Evolutionary conservation across 1,140 invertebrate genomes (phyloP).

Genomic region (Colletes gigas): DNA sequence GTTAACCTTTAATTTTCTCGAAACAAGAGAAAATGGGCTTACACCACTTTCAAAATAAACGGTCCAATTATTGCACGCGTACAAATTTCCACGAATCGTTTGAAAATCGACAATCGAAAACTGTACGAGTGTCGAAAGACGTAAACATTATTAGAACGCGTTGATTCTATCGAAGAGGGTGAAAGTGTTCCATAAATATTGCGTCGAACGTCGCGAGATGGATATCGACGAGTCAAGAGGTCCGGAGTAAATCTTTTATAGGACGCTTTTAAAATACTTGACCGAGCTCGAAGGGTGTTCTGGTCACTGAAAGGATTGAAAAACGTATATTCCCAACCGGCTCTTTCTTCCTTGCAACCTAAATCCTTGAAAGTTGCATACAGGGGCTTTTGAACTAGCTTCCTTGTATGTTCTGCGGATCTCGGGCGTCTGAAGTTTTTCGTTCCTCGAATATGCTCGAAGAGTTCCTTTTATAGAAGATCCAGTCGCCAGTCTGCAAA

Average conservation of each 20-base stretch:
- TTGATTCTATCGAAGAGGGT: too few relatives aligned
- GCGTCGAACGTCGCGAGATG: background rate
- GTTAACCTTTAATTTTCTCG: too few relatives aligned
- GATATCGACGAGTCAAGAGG: background rate
- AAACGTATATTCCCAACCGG: slow-evolving; percentile 2
- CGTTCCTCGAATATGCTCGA: background rate
- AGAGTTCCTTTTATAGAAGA: background rate
- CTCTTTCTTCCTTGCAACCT: slow-evolving; percentile 7
- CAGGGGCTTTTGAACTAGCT: background rate
- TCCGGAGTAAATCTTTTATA: too few relatives aligned
- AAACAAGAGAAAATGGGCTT: too few relatives aligned
- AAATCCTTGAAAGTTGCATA: slow-evolving; percentile 31
- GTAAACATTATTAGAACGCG: too few relatives aligned
- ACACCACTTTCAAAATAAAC: too few relatives aligned
- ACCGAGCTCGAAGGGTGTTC: background rate
- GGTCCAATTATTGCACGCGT: too few relatives aligned
- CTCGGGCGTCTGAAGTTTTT: background rate
- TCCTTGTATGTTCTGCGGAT: background rate
- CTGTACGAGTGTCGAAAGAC: too few relatives aligned
- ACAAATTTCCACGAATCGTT: too few relatives aligned
- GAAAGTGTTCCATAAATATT: too few relatives aligned
- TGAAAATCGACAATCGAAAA: too few relatives aligned
- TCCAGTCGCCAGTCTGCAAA: background rate
- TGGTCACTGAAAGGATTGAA: background rate
- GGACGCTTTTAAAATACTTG: background rate